Evolutionary conservation across 1,140 invertebrate species (phyloP), one percentile per base, ranked within the genome.

Genomic region (Drosophila ironensis): DNA sequence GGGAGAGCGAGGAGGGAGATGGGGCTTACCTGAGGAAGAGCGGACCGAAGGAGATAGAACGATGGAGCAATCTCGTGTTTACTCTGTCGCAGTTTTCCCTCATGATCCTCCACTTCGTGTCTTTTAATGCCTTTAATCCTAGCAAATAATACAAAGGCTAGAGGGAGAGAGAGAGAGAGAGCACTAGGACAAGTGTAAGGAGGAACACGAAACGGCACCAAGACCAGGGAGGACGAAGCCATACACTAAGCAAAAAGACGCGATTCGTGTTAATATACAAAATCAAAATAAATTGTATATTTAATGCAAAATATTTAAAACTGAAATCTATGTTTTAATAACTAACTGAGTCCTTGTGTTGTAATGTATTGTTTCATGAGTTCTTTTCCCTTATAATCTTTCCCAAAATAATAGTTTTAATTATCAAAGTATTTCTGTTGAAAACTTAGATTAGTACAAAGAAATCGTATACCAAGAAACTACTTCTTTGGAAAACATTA

Each of bases 61-160:
- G 12, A 24, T 40, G 11, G 22, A 16, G 63, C 45, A 64, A 66
- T 69, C 63, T 47, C 17, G 20, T 67, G 60, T 82, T 76, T 75
- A 75, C 60, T 47, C 76, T 72, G 60, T 17, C 30, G 17, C 59
- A 22, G 40, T 37, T 19, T 38, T 20, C 54, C 42, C 37, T 30
- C 50, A 64, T 46, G 59, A 48, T 59, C 37, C 56, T 73, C 63
- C 73, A 61, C 59, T 67, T 61, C 59, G 53, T 72, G 81, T 74
- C 80, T 75, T 75, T 86, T 86, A 86, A 86, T 86, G 40, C 80
- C 80, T 75, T 86, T 86, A 86, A 86, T 86, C 80, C 80, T 86
- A 86, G 80, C 80, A 86, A 80, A 86, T 86, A 84, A 53, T 64
- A 75, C 74, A 51, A 57, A 78, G n/a, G n/a, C n/a, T n/a, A n/a